Evolutionary conservation across 2,113 vertebrate species (phyloP), one percentile per base, ranked within the genome.

Genomic region (Rhinolophus ferrumequinum): DNA sequence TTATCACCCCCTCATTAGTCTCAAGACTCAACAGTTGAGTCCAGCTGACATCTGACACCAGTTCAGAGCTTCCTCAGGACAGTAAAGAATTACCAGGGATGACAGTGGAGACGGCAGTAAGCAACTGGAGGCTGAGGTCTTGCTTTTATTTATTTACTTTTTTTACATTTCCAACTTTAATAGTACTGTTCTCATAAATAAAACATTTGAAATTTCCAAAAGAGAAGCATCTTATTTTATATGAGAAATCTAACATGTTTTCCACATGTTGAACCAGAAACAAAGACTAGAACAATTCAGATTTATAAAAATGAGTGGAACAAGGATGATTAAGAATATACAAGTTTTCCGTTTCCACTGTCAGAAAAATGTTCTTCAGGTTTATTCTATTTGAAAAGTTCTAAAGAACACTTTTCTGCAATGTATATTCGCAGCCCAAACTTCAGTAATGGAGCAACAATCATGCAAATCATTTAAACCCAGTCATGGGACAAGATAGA

Each of bases 191-290:
- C 67, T 50, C 19, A 5, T 18, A 14, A 56, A 89, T 33, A 87
- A 67, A 50, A 54, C 28, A 67, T 41, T 22, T 58, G n/a, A 7
- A 50, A 62, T 66, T 92, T 91, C 47, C 54, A 81, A 90, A 70
- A 67, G n/a, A 77, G 62, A 87, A 69, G 95, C 62, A 75, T 69
- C 10, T 47, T 35, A 82, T 12, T 91, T 35, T 52, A 22, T 73
- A 44, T 47, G 75, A 75, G 95, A 88, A 97, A 88, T 54, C 58
- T 66, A 80, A 66, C 8, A 35, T 28, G 66, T 87, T 73, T 79
- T 41, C 52, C 60, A 70, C 7, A 67, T 13, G 24, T 47, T 72
- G 54, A 88, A 30, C 38, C 82, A 75, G 64, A 83, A 81, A 60
- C 47, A 80, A 88, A 89, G 56, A 88, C 70, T 3, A 72, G 26